These are phyloP conservation scores for Leucosticte australis DNA, from an alignment of 2,113 vertebrate genomes.

Conservation along the genomic window DNA sequence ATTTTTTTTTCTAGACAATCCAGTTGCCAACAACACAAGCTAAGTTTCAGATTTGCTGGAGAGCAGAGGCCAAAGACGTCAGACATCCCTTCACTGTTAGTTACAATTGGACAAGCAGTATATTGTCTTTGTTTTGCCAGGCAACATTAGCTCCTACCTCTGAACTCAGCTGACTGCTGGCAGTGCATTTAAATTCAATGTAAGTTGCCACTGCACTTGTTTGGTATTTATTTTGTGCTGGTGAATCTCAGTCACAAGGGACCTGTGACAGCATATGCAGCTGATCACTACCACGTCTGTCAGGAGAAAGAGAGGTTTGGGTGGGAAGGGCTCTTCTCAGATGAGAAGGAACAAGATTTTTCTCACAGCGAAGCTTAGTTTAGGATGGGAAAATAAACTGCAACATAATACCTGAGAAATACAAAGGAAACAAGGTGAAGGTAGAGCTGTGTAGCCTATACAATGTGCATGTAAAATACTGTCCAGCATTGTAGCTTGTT, in stretches of 20 bases:
- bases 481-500: neutral
- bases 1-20: neutral
- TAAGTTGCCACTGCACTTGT: neutral
- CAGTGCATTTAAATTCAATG: neutral
- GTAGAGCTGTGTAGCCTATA: neutral
- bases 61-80: neutral
- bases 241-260: neutral
- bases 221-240: neutral
- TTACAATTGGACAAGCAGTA: neutral
- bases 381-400: neutral
- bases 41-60: neutral
- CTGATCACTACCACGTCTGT: rapidly evolving
- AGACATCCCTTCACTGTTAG: neutral
- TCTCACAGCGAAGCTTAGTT: neutral
- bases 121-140: neutral
- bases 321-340: neutral
- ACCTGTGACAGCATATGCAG: neutral
- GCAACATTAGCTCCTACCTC: neutral
- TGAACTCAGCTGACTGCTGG: neutral
- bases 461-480: neutral
- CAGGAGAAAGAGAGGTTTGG: neutral
- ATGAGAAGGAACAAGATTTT: neutral
- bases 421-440: neutral
- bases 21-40: neutral
- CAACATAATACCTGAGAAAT: neutral